Conservation (phyloP, 2,888 invertebrate genomes). For the Hydriomena furcata region DNA sequence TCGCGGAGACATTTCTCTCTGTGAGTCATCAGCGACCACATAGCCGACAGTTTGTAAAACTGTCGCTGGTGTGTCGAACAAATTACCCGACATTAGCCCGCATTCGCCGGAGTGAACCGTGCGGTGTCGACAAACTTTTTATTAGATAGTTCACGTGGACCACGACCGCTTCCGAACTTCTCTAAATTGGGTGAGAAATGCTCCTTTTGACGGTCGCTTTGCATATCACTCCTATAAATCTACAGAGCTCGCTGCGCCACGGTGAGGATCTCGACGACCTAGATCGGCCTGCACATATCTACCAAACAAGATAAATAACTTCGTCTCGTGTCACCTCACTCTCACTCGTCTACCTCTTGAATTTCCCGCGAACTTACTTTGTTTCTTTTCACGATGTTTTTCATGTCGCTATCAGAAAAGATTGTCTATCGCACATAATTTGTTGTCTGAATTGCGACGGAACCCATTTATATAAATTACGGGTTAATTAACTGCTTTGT, state of each 20-base stretch:
- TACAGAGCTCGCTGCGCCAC: constrained; percentile 45
- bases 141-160: constrained; percentile 48
- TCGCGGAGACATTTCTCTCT: constrained; percentile 48
- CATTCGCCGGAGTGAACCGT: constrained; percentile 43
- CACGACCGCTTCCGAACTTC: constrained; percentile 45
- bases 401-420: constrained; percentile 48
- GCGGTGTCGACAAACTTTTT: constrained; percentile 57
- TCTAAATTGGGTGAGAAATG: constrained; percentile 68
- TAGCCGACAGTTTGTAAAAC: constrained; percentile 44
- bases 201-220: constrained; percentile 58
- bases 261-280: constrained; percentile 37
- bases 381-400: constrained; percentile 48
- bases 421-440: constrained; percentile 67
- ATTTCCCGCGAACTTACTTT: constrained; percentile 36
- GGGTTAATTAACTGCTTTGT: constrained; percentile 72
- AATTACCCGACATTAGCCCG: constrained; percentile 51
- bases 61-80: constrained; percentile 50
- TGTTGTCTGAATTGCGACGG: constrained; percentile 65
- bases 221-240: constrained; percentile 65
- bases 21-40: constrained; percentile 46
- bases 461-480: constrained; percentile 73
- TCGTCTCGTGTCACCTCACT: constrained; percentile 37
- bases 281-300: constrained; percentile 36
- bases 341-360: constrained; percentile 32
- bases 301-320: constrained; percentile 48